Evolutionary conservation across 2,797 vertebrate genomes (phyloP), one percentile per base, ranked within the genome.

Genomic region (Poliocrania exsul): DNA sequence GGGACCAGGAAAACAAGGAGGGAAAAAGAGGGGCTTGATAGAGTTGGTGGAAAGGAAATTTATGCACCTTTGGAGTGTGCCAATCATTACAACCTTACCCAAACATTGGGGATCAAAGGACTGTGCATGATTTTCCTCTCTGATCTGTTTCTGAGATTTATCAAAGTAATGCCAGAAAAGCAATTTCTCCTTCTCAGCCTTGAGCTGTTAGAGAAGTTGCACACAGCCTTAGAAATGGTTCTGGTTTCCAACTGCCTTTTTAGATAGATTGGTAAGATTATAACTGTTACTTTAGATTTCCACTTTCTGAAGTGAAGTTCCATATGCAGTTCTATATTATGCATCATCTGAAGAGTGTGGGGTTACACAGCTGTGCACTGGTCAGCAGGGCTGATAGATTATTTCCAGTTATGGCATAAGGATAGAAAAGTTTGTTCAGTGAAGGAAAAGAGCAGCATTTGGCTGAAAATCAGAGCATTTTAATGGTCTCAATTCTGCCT

Each of bases 141-240:
- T 88, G 66, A 85, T 92, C 61, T 87, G 31, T 78, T 91, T 83
- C 57, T 71, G 65, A 83, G 83, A 60, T 85, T 89, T 77, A 86
- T 92, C 75, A 86, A 83, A 96, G 93, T 82, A 70, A 77, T 70
- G 80, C 47, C 57, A 81, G 44, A 88, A 96, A 96, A 88, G 56
- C 88, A 80, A 42, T 95, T 95, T 87, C 29, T 84, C 72, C 51
- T 74, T 65, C 71, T 86, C 60, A 88, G 47, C 28, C 71, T 79
- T 83, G 46, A 53, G 93, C 58, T 88, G 49, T 58, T 85, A 53
- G 13, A 88, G 77, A 85, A 94, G 10, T 29, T 56, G 19, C 50
- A 40, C 26, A 3, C 4, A 81, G 60, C n/a, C 47, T 60, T 57
- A 44, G 87, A 72, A 92, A 64, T 67, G 66, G 11, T 88, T 40